These are phyloP conservation scores for Aphyosemion australe DNA, from an alignment of 2,113 vertebrate genomes.

Conservation along the genomic window DNA sequence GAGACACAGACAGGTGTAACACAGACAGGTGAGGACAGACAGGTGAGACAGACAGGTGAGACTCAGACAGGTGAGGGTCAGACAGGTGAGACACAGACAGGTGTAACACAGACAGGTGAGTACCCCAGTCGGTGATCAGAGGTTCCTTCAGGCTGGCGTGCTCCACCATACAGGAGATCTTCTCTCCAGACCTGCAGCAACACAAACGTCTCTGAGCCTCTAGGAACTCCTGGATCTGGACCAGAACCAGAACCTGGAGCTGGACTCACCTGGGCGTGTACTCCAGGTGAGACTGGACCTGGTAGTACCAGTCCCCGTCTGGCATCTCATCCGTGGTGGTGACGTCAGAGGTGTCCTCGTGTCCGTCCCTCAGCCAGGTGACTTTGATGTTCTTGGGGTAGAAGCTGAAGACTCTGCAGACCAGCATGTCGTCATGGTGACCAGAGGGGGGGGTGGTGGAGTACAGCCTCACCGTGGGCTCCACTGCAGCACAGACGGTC, in stretches of 20 bases:
- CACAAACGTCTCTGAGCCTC: slow-evolving; percentile 8
- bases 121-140: slow-evolving; percentile 48
- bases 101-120: background rate
- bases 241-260: background rate
- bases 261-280: slow-evolving; percentile 47
- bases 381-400: slow-evolving; percentile 47
- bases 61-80: background rate
- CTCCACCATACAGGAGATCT: slow-evolving; percentile 47
- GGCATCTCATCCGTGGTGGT: slow-evolving; percentile 50
- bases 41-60: background rate
- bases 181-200: slow-evolving; percentile 45
- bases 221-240: too few species aligned
- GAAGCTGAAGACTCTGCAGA: slow-evolving; percentile 60
- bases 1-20: too few species aligned
- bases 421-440: slow-evolving; percentile 24
- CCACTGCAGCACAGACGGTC: slow-evolving; percentile 20
- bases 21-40: slow-evolving; percentile 21
- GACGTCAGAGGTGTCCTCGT: slow-evolving; percentile 38
- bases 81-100: too few species aligned
- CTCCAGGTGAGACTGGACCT: slow-evolving; percentile 56
- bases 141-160: slow-evolving; percentile 12
- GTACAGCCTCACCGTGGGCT: background rate
- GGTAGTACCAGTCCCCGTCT: slow-evolving; percentile 58
- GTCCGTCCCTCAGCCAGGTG: slow-evolving; percentile 32
- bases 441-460: background rate